A percentile compares a stretch with the other conserved stretches of the same genome.
phyloP scores from a whole-genome alignment of 2,797 vertebrate genomes.

The Varecia variegata region DNA sequence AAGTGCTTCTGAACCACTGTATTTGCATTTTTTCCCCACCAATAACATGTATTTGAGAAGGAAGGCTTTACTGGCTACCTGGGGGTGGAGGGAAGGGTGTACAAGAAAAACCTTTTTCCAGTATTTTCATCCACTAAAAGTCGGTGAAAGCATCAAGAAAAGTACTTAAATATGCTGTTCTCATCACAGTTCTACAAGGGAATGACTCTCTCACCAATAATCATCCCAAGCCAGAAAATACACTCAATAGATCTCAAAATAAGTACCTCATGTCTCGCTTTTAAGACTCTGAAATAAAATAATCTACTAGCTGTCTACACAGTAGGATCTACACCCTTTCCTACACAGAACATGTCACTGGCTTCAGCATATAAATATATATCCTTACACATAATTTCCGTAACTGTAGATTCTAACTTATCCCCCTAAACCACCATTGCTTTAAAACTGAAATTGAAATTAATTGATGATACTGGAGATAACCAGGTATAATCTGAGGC shows the following conservation, averaged over 20 bases:
- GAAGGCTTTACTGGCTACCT: background rate
- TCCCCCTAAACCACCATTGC: background rate
- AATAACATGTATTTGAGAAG: background rate
- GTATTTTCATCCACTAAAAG: background rate
- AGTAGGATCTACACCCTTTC: background rate
- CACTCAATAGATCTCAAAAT: background rate
- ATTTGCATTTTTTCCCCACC: background rate
- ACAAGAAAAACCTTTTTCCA: background rate
- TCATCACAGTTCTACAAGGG: background rate
- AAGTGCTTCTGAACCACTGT: background rate
- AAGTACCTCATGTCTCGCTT: background rate
- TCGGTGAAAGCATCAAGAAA: background rate
- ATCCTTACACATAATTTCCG: slow-evolving; percentile 11
- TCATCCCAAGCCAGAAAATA: background rate
- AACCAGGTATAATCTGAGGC: background rate
- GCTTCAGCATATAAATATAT: background rate
- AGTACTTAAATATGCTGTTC: background rate
- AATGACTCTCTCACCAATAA: background rate
- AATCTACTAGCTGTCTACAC: background rate
- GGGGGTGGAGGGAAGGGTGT: background rate
- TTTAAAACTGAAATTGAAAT: slow-evolving; percentile 47
- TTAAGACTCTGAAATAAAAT: background rate
- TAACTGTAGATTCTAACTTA: slow-evolving; percentile 44
- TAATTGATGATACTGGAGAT: background rate
- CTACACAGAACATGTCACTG: background rate